phyloP scores from a whole-genome alignment of 2,797 vertebrate genomes.

The Rhinatrema bivittatum region DNA sequence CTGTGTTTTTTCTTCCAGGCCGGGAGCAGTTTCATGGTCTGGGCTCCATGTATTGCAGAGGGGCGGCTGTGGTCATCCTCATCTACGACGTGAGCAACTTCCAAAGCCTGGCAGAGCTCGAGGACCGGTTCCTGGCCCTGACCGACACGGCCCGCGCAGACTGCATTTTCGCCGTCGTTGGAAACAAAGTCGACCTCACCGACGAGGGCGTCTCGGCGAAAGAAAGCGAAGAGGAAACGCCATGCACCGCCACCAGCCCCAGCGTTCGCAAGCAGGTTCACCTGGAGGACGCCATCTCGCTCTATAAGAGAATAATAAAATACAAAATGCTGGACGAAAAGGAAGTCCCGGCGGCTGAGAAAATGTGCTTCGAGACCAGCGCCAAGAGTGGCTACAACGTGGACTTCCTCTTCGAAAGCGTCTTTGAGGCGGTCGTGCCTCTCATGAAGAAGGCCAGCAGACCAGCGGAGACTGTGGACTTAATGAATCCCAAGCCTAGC shows the following conservation, averaged over 20 bases:
- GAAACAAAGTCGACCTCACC: slow-evolving; percentile 88
- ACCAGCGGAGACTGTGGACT: slow-evolving; percentile 67
- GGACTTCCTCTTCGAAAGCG: slow-evolving; percentile 81
- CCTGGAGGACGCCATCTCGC: slow-evolving; percentile 68
- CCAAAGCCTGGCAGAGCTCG: slow-evolving; percentile 85
- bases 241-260: slow-evolving; percentile 15
- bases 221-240: slow-evolving; percentile 7
- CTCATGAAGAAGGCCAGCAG: slow-evolving; percentile 72
- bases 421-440: slow-evolving; percentile 86
- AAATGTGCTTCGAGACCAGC: slow-evolving; percentile 94
- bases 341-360: slow-evolving; percentile 71
- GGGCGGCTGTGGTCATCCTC: slow-evolving; percentile 83
- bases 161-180: slow-evolving; percentile 89
- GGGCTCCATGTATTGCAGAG: slow-evolving; percentile 95
- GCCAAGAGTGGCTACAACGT: slow-evolving; percentile 90
- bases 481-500: slow-evolving; percentile 54
- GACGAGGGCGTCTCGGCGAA: slow-evolving; percentile 41
- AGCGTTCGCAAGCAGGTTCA: slow-evolving; percentile 67
- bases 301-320: slow-evolving; percentile 81
- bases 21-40: slow-evolving; percentile 94
- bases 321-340: slow-evolving; percentile 83
- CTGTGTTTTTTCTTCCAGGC: slow-evolving; percentile 56
- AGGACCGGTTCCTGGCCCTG: slow-evolving; percentile 88
- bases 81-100: slow-evolving; percentile 86
- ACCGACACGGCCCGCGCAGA: slow-evolving; percentile 83